Base-by-base conservation (phyloP, 2,888 invertebrate species). In the Gandaritis pyraliata region DNA sequence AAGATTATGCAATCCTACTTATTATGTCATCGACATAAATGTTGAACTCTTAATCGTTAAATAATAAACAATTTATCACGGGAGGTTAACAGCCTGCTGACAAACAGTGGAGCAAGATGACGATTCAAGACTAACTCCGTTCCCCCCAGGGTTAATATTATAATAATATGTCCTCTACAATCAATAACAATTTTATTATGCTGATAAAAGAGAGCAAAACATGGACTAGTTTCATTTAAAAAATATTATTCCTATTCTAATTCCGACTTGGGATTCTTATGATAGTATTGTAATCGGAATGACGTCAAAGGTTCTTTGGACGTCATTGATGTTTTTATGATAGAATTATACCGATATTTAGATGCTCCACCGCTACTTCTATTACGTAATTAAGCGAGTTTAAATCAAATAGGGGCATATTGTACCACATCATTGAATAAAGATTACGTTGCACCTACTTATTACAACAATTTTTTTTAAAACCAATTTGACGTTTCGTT, bases 51-150 rank as follows among this genome's bases (percentile, higher is more conserved):
- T 61, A 36, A 55, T 52, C 49, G 53, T 38, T 36, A 33, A 33
- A 13, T 13, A 46, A 48, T 47, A 59, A 59, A 58, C 55, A 51
- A 55, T 50, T 23, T 47, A 55, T 33, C 36, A 16, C 43, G 15
- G 18, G 36, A 57, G 58, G 58, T 61, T 51, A 58, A 49, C 49
- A 61, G 59, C 61, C 47, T 52, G 39, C 41, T 57, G 57, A 57
- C 66, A 61, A 59, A 61, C 53, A 63, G 30, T 46, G 12, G 47
- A 45, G 52, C 47, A 48, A 56, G 66, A 66, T 54, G 58, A 66
- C 61, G 67, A 82, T 77, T 77, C 53, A 66, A 61, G 68, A 82
- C 79, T 81, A 77, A 80, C 70, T 46, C 59, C 33, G 65, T 53
- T 64, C 68, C 61, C 62, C 61, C 66, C 58, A 68, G 63, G 61